Conservation (phyloP, 37 sponge, comb jelly and placozoan species). For the Agelas oroides region DNA sequence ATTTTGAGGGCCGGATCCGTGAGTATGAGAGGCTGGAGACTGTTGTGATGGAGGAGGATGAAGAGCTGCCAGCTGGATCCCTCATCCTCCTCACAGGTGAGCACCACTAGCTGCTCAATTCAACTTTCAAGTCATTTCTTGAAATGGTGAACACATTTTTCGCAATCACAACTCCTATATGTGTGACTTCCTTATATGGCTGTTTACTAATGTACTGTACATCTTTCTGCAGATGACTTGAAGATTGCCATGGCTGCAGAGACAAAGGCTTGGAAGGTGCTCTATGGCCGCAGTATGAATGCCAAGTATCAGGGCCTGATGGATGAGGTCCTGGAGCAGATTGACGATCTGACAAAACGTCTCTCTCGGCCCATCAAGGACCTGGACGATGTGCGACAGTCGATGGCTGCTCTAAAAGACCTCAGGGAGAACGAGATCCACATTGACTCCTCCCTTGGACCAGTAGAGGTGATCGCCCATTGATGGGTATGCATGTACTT, state of each 20-base stretch:
- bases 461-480: conserved; percentile 89
- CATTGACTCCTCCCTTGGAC: conserved; percentile 90
- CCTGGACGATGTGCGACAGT: conserved; percentile 91
- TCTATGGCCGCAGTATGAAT: conserved; percentile 85
- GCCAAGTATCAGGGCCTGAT: conserved; percentile 70
- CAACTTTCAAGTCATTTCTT: not conserved
- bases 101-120: not conserved
- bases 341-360: conserved; percentile 83
- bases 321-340: conserved; percentile 82
- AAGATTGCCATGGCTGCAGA: conserved; percentile 91
- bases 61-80: conserved; percentile 59
- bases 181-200: no score
- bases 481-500: not conserved
- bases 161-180: no score
- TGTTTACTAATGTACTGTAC: no score
- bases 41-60: conserved; percentile 61
- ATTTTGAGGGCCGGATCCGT: conserved; percentile 86
- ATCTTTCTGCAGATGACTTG: conserved; percentile 68
- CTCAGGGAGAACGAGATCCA: conserved; percentile 90
- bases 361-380: conserved; percentile 89
- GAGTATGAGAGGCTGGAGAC: conserved; percentile 62
- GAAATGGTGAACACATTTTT: no score
- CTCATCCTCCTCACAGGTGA: conserved; percentile 72
- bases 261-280: conserved; percentile 89
- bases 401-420: conserved; percentile 90